phyloP scores from a whole-genome alignment of 2,888 invertebrate genomes.

The Drosophila eohydei region DNA sequence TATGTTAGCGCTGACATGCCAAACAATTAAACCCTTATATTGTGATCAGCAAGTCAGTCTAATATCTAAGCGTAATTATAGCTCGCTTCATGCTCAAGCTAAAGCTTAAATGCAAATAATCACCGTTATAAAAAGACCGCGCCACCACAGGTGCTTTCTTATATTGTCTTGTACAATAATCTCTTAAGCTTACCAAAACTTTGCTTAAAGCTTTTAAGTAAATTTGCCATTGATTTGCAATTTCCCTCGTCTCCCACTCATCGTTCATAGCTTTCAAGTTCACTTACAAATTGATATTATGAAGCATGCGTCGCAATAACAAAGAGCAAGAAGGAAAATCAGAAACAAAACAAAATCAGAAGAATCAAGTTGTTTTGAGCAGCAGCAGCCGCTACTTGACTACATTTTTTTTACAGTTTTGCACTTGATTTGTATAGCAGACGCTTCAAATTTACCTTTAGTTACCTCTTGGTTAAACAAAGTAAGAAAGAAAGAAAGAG shows the following conservation, averaged over 20 bases:
- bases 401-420: constrained; percentile 32
- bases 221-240: constrained; percentile 37
- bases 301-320: constrained; percentile 47
- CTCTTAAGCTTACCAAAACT: constrained; percentile 12
- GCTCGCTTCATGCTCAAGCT: background rate
- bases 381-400: constrained; percentile 37
- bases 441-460: constrained; percentile 50
- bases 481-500: background rate
- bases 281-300: constrained; percentile 53
- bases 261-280: constrained; percentile 1
- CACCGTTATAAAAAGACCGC: too few relatives aligned
- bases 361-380: constrained; percentile 57
- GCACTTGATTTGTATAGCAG: constrained; percentile 64
- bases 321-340: constrained; percentile 33
- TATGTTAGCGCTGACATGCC: too few relatives aligned
- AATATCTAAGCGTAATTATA: background rate
- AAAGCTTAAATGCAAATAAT: too few relatives aligned
- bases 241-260: background rate
- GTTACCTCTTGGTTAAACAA: constrained; percentile 29
- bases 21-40: too few relatives aligned
- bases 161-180: background rate
- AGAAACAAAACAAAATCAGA: constrained; percentile 33
- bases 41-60: background rate
- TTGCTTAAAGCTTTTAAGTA: constrained; percentile 26
- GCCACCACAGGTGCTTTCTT: background rate